A percentile compares a stretch with the other conserved stretches of the same genome.
phyloP scores from a whole-genome alignment of 92 coral and sea anemone genomes.

The Parazoanthus atlanticus region DNA sequence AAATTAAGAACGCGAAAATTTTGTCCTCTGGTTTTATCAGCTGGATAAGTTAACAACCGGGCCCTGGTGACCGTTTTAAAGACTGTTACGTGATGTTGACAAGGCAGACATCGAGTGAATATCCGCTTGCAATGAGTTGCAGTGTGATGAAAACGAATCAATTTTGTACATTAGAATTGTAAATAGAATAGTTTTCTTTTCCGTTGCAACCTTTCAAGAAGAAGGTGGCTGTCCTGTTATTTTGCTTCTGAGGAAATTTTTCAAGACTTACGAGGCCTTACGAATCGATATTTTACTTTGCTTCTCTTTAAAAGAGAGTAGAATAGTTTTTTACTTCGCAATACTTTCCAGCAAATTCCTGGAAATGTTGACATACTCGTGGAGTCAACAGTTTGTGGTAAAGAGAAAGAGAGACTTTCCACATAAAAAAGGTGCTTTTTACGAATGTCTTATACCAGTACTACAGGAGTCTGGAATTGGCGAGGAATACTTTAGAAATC shows the following conservation, averaged over 20 bases:
- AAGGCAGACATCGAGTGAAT: background rate
- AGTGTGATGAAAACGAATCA: background rate
- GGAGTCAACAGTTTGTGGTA: too few relatives aligned
- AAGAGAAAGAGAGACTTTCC: too few relatives aligned
- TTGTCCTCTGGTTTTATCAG: too few relatives aligned
- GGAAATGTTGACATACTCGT: background rate
- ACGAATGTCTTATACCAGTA: too few relatives aligned
- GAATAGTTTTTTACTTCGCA: background rate
- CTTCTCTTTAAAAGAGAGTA: background rate
- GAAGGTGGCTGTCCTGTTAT: background rate
- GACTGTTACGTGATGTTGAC: background rate
- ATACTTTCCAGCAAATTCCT: background rate
- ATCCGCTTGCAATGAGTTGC: background rate
- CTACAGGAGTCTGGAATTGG: too few relatives aligned
- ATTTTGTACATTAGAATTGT: conserved; percentile 5
- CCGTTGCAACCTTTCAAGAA: background rate
- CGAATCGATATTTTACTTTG: background rate
- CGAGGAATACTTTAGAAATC: too few relatives aligned
- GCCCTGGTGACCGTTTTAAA: background rate
- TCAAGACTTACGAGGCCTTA: too few relatives aligned
- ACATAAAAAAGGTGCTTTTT: too few relatives aligned
- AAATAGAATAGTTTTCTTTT: background rate
- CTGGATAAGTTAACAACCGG: too few relatives aligned
- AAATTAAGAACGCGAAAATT: too few relatives aligned
- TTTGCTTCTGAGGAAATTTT: background rate